phyloP scores from a whole-genome alignment of 1,140 invertebrate species.

The Bombus cullumanus region DNA sequence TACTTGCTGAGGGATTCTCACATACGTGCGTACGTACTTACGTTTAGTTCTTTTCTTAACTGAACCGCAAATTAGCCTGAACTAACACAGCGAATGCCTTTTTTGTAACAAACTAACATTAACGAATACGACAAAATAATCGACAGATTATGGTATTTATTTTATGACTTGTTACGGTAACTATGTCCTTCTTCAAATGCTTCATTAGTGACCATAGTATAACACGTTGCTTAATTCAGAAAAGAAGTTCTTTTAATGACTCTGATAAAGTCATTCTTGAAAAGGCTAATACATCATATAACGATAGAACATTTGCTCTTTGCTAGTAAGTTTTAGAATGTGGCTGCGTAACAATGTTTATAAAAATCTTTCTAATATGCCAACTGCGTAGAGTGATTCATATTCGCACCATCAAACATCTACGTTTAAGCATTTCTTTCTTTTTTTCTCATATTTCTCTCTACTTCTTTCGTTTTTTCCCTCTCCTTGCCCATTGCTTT shows the following conservation, averaged over 20 bases:
- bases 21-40: too few relatives aligned
- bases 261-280: not conserved
- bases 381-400: not conserved
- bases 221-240: not conserved
- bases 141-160: too few relatives aligned
- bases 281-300: not conserved
- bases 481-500: too few relatives aligned
- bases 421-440: not conserved
- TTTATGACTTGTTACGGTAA: too few relatives aligned
- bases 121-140: too few relatives aligned
- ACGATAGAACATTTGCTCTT: not conserved
- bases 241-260: not conserved
- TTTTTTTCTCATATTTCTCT: not conserved
- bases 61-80: too few relatives aligned
- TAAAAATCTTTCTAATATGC: not conserved
- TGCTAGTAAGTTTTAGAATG: not conserved
- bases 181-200: not conserved
- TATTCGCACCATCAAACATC: too few relatives aligned
- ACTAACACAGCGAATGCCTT: too few relatives aligned
- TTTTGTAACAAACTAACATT: too few relatives aligned
- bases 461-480: not conserved
- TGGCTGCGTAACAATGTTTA: not conserved
- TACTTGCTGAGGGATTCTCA: not conserved
- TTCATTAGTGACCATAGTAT: not conserved
- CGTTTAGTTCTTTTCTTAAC: too few relatives aligned